A percentile compares a stretch with the other conserved stretches of the same genome.
Conservation (phyloP, 2,888 invertebrate species). For the Ischnus inquisitorius region DNA sequence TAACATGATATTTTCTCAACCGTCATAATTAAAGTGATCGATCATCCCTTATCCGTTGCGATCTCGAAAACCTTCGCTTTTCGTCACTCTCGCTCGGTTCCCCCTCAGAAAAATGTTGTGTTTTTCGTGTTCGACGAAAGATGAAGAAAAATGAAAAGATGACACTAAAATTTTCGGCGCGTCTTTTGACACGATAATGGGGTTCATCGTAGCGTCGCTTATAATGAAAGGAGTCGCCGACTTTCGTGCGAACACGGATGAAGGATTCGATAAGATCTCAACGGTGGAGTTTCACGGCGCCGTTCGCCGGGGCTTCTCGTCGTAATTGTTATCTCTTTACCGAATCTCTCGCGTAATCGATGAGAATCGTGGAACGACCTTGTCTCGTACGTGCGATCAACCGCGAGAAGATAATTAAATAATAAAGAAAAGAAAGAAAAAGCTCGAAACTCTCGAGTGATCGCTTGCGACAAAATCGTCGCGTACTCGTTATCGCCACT, state of each 20-base stretch:
- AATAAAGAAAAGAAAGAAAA: not conserved
- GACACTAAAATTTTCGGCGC: slow-evolving; percentile 8
- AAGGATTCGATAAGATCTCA: slow-evolving; percentile 51
- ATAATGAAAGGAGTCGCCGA: slow-evolving; percentile 21
- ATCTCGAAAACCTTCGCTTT: slow-evolving; percentile 73
- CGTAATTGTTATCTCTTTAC: slow-evolving; percentile 53
- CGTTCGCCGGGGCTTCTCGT: slow-evolving; percentile 19
- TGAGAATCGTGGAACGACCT: slow-evolving; percentile 40
- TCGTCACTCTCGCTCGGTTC: slow-evolving; percentile 71
- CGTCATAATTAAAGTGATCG: slow-evolving; percentile 77
- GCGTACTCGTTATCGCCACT: not conserved
- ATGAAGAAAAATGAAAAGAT: slow-evolving; percentile 13
- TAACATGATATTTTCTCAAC: slow-evolving; percentile 68
- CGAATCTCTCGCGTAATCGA: slow-evolving; percentile 35
- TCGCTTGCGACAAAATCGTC: not conserved
- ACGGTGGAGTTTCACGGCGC: not conserved
- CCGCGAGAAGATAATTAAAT: not conserved
- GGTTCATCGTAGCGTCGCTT: not conserved
- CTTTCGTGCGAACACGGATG: slow-evolving; percentile 22
- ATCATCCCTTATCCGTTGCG: slow-evolving; percentile 76
- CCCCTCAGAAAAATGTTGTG: not conserved
- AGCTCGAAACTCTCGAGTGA: not conserved
- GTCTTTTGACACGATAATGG: slow-evolving; percentile 18
- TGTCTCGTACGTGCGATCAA: slow-evolving; percentile 44
- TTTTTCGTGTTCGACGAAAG: not conserved